Conservation (phyloP, 2,113 vertebrate species). For the Istiophorus platypterus region DNA sequence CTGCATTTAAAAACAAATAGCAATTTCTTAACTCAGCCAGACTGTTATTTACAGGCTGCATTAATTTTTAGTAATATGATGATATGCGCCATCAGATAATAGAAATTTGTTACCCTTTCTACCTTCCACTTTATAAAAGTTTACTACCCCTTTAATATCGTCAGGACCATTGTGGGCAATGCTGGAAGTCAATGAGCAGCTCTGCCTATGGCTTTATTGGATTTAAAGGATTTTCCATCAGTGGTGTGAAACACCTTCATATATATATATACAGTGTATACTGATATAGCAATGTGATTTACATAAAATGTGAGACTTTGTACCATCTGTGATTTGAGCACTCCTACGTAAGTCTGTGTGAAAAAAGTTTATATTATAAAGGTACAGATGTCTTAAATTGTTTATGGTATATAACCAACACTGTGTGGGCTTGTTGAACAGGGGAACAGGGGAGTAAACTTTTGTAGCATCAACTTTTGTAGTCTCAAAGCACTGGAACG, state of each 20-base stretch:
- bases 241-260: background rate
- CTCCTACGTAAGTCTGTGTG: background rate
- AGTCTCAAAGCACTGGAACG: background rate
- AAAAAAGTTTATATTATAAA: background rate
- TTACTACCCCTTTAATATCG: background rate
- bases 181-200: background rate
- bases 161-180: background rate
- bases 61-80: background rate
- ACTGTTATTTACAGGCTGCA: background rate
- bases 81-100: background rate
- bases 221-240: background rate
- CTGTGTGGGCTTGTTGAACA: no score
- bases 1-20: background rate
- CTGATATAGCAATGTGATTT: background rate
- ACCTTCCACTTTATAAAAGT: conserved; percentile 7
- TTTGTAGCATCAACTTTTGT: background rate
- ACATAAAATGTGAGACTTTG: background rate
- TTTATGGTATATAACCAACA: background rate
- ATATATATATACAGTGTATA: no score
- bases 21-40: background rate
- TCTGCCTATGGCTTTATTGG: background rate
- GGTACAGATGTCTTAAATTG: background rate
- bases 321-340: background rate
- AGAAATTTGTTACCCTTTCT: background rate
- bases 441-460: no score